Conservation (phyloP, 2,797 vertebrate species). For the Enteromius mattozi region DNA sequence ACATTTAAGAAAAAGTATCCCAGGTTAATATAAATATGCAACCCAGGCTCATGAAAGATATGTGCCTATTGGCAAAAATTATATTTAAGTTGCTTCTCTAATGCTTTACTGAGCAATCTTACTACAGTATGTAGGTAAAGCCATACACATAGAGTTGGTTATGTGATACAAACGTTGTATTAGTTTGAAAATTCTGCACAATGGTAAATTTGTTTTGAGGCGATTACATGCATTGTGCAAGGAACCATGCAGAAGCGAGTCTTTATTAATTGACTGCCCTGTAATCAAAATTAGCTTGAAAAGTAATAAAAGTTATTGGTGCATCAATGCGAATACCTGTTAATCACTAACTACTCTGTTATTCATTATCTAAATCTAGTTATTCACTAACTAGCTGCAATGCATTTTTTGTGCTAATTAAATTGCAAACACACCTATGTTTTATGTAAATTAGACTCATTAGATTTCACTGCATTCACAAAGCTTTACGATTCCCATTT, state of each 20-base stretch:
- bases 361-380: not conserved
- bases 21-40: not conserved
- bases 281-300: not conserved
- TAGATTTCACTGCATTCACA: not conserved
- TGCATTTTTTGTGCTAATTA: not conserved
- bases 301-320: not conserved
- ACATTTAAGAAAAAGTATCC: not conserved
- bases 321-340: not conserved
- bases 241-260: not conserved
- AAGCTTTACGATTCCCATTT: not conserved
- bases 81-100: not conserved
- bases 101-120: not conserved
- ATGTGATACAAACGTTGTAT: not conserved
- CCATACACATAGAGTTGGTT: not conserved
- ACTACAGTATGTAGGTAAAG: not conserved
- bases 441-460: not conserved
- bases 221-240: not conserved
- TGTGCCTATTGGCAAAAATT: not conserved
- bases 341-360: not conserved
- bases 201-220: not conserved
- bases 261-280: not conserved
- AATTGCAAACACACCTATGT: not conserved
- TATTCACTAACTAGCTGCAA: not conserved
- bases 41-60: not conserved
- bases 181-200: not conserved